Base-by-base conservation (phyloP, 2,797 vertebrate species). In the Gadopsis marmoratus region DNA sequence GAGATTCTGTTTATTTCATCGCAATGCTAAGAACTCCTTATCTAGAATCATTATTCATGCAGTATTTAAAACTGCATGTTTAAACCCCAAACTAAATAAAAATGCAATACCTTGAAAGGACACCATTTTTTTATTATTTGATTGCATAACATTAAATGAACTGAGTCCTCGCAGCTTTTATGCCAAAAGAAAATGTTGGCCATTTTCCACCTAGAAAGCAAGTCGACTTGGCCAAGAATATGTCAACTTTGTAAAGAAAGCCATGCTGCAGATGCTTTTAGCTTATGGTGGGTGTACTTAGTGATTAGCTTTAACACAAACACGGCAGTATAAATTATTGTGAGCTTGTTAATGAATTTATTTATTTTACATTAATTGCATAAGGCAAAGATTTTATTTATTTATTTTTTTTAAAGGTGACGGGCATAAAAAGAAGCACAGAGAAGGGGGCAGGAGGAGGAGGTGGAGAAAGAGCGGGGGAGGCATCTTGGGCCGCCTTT, bases 181-280 rank as follows among this genome's bases (percentile, higher is more conserved):
- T 88, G 91, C 91, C 88, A 88, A 89, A 86, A 82, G 82, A 90
- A 93, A 89, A 88, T 65, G 82, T 93, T 96, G 95, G 95, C 94
- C 83, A 76, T 78, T 78, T 85, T 95, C 95, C 95, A 94, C 89
- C 67, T 54, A 70, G 77, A 89, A 89, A 85, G 83, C 87, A 59
- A 91, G 90, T 87, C 70, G 84, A 88, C 88, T 92, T 87, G 87
- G 95, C 95, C 94, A 95, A 95, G 94, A 95, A 95, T 89, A 90
- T 95, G 95, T 95, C 95, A 95, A 85, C 83, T 89, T 87, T 59
- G 65, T 90, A 91, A 91, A 94, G 89, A 74, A 90, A 92, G 88
- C 91, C 85, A 89, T 88, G 91, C 87, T 92, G 91, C 92, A 91
- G 90, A 93, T 93, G 90, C 90, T 81, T 89, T 91, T 80, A 92